Percentiles rank a stretch among this genome's conserved stretches.
These are phyloP conservation scores for Drosophila ustulata DNA, from an alignment of 2,888 invertebrate species.

Conservation along the genomic window DNA sequence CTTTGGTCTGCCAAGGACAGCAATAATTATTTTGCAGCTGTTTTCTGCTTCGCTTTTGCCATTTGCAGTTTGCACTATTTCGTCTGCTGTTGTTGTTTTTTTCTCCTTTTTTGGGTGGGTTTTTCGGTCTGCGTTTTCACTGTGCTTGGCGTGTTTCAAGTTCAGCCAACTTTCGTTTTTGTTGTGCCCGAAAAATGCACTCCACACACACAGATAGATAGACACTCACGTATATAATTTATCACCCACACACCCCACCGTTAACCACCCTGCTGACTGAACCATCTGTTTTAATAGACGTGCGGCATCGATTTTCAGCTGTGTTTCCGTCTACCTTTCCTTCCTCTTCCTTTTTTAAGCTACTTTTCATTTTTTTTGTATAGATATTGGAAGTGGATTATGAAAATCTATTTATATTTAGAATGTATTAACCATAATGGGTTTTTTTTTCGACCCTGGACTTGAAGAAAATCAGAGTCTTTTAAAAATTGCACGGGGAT, in stretches of 20 bases:
- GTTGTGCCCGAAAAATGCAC: constrained; percentile 68
- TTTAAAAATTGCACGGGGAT: no score
- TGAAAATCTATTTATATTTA: neutral
- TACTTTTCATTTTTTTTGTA: neutral
- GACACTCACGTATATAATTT: constrained; percentile 2
- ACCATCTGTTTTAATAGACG: constrained; percentile 59
- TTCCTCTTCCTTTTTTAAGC: neutral
- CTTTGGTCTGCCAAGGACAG: constrained; percentile 51
- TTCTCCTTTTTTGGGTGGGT: constrained; percentile 39
- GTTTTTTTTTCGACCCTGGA: no score
- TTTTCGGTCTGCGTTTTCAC: constrained; percentile 30
- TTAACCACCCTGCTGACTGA: constrained; percentile 31
- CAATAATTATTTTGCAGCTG: constrained; percentile 54
- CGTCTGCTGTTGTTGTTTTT: constrained; percentile 1
- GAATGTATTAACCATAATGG: neutral
- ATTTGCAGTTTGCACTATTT: constrained; percentile 59
- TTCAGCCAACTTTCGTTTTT: constrained; percentile 79
- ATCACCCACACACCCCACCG: constrained; percentile 23
- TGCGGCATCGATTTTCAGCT: constrained; percentile 53
- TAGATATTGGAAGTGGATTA: neutral
- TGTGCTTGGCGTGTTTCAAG: constrained; percentile 53
- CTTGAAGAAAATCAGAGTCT: no score
- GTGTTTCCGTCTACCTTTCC: constrained; percentile 18
- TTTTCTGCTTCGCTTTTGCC: constrained; percentile 34
- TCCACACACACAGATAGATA: constrained; percentile 5